Evolutionary conservation across 1,140 invertebrate genomes (phyloP), one percentile per base, ranked within the genome.

Genomic region (Luehdorfia chinensis): DNA sequence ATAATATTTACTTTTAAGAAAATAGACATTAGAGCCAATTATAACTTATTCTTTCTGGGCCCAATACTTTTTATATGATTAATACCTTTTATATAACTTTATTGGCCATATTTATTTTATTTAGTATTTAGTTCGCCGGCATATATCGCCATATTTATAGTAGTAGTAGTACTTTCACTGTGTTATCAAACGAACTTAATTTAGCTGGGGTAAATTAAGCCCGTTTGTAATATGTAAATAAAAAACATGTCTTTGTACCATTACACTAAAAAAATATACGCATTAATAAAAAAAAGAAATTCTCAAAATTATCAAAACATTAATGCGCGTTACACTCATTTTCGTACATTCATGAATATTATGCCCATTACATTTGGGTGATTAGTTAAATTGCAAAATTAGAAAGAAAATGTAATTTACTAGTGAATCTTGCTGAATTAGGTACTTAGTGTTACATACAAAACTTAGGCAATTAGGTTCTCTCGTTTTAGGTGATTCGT

Each of bases 161-260:
- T n/a, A n/a, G n/a, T n/a, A n/a, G n/a, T n/a, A n/a, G n/a, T n/a
- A n/a, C n/a, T n/a, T n/a, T n/a, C n/a, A n/a, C n/a, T n/a, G n/a
- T 43, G 5, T 21, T 16, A 53, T 62, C 76, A 73, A 83, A 77
- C 75, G 68, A 53, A 66, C 63, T 68, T 73, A 39, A 73, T 75
- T 66, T 67, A 73, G 81, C 78, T 85, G 81, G 81, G n/a, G 75
- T 58, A 69, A 80, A 77, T 69, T 14, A 65, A 70, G 62, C 57
- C 31, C 66, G 72, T 71, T 79, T 72, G 66, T 65, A 52, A 44
- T 49, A n/a, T n/a, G n/a, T n/a, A n/a, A n/a, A n/a, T n/a, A n/a
- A n/a, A n/a, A n/a, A n/a, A n/a, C n/a, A n/a, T n/a, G n/a, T n/a
- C n/a, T n/a, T n/a, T n/a, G n/a, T n/a, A n/a, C n/a, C n/a, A n/a